Evolutionary conservation across 1,140 invertebrate genomes (phyloP), one percentile per base, ranked within the genome.

Genomic region (Cephus cinctus): DNA sequence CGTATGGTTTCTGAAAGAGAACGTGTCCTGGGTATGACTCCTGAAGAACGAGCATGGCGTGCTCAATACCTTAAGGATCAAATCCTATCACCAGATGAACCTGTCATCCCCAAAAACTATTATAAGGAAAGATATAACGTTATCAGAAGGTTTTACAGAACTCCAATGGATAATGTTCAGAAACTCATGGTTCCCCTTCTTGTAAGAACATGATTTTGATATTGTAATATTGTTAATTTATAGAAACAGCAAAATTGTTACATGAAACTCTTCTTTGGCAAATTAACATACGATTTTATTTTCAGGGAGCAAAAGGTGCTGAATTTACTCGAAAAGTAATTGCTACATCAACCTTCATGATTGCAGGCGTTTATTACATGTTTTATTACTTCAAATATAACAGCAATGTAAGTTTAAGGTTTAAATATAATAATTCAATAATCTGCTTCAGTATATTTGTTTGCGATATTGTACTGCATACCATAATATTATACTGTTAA

Each of bases 31-130:
- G 90, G 90, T 44, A 94, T 94, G 90, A 86, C 84, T 4, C 77
- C 86, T 64, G 85, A 83, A n/a, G 91, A 94, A 77, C 80, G 91
- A 56, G 83, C 83, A 34, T 94, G 86, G 83, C 81, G 92, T 47
- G 86, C 84, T 54, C 82, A 92, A 66, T 95, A 85, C 84, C 54
- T 94, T 1, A 84, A 92, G 67, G 90, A 92, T 77, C 90, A 92
- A 78, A 63, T 83, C 53, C 76, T 95, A 23, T 71, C 82, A 36
- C 78, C 81, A 11, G 82, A 86, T 41, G 91, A 94, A 63, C 89
- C 91, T 0, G 65, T 81, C 22, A 60, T 79, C 50, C 81, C 85
- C 8, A 79, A 85, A 15, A 44, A 57, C 61, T 83, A 85, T 42
- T 85, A 86, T 61, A 78, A 75, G 57, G 80, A 86, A 67, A 77